phyloP scores from a whole-genome alignment of 2,888 invertebrate species.

The Stegana nigrithorax region DNA sequence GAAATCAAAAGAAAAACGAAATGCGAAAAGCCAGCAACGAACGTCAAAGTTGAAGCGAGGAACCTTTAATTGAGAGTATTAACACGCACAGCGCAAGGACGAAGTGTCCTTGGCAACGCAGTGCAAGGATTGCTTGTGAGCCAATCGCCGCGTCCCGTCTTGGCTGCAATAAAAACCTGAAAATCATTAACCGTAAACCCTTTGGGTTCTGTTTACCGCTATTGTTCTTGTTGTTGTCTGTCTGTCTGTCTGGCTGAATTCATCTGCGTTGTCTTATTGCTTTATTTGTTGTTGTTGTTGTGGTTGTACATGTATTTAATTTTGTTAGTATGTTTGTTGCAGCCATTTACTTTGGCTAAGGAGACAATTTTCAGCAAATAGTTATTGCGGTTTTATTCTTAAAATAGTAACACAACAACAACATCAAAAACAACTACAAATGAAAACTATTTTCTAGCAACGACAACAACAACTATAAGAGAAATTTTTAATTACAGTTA shows the following conservation, averaged over 20 bases:
- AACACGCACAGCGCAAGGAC: no score
- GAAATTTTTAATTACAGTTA: conserved; percentile 60
- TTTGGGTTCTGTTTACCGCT: conserved; percentile 41
- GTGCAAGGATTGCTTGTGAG: no score
- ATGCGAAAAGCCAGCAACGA: no score
- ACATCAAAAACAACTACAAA: conserved; percentile 27
- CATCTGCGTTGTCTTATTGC: background rate
- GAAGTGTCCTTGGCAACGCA: no score
- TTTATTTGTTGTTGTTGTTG: background rate
- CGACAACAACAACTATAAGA: conserved; percentile 40
- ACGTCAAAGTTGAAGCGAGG: no score
- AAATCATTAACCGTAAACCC: conserved; percentile 56
- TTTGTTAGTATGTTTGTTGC: background rate
- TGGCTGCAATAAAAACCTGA: no score
- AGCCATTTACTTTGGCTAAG: conserved; percentile 25
- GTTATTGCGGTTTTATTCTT: conserved; percentile 41
- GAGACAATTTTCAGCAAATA: conserved; percentile 49
- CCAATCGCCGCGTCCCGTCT: no score
- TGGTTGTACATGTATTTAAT: no score
- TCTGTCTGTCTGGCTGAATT: no score
- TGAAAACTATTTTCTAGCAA: no score
- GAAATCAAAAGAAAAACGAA: no score
- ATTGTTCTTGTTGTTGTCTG: conserved; percentile 29
- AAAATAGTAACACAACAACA: background rate
- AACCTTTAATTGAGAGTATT: no score